These are phyloP conservation scores for Antheraea assamensis DNA, from an alignment of 2,888 invertebrate genomes.

Conservation along the genomic window DNA sequence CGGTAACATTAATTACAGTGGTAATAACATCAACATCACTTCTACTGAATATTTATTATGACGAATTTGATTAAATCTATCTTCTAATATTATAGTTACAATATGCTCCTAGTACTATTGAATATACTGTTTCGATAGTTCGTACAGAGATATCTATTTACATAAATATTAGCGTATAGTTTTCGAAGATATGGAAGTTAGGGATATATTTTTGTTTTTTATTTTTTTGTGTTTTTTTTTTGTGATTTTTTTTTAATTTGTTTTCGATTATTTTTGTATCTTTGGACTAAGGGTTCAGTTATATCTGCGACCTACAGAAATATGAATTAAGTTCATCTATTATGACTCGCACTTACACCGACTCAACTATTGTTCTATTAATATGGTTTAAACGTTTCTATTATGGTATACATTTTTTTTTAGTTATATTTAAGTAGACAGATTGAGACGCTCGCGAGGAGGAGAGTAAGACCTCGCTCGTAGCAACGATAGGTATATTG, in stretches of 20 bases:
- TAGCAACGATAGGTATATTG: not conserved
- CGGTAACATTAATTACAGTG: not conserved
- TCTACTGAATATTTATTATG: not conserved
- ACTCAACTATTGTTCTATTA: not conserved
- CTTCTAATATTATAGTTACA: not conserved
- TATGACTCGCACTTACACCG: not conserved
- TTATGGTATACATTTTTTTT: not conserved
- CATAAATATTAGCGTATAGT: not conserved
- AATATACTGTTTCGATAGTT: not conserved
- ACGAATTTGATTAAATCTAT: not conserved
- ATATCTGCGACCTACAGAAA: not conserved
- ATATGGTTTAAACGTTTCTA: not conserved
- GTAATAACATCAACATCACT: not conserved
- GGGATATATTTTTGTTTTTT: not conserved
- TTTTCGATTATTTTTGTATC: not conserved
- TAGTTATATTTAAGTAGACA: not conserved
- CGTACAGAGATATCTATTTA: constrained; percentile 3
- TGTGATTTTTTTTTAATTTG: not conserved
- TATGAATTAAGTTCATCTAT: not conserved
- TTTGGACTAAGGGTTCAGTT: not conserved
- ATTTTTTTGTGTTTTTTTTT: not conserved
- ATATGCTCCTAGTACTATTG: not conserved
- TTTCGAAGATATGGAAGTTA: not conserved
- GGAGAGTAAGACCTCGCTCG: not conserved
- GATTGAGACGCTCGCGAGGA: not conserved